phyloP scores from a whole-genome alignment of 2,888 invertebrate species.

The Oegoconia quadripuncta region DNA sequence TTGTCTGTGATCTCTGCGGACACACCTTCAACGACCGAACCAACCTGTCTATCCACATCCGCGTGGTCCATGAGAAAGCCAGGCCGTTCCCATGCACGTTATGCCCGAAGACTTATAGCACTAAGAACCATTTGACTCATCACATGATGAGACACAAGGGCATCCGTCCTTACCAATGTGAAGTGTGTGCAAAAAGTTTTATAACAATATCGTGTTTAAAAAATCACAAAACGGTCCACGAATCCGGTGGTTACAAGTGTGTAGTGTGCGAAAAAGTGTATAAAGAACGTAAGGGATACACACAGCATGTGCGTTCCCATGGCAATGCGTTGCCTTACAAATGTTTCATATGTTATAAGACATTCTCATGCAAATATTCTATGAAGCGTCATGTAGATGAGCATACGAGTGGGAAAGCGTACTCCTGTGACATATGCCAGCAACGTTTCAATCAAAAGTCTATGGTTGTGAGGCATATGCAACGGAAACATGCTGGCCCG shows the following conservation, averaged over 20 bases:
- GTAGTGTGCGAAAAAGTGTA: conserved; percentile 16
- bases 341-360: conserved; percentile 22
- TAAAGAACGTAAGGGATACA: conserved; percentile 4
- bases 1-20: conserved; percentile 27
- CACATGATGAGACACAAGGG: conserved; percentile 26
- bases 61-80: conserved; percentile 26
- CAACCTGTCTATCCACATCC: conserved; percentile 23
- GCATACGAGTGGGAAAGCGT: conserved; percentile 14
- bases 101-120: conserved; percentile 25
- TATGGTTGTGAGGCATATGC: conserved; percentile 13
- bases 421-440: conserved; percentile 16
- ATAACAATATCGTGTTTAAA: not conserved
- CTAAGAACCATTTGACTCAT: conserved; percentile 23
- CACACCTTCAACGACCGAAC: conserved; percentile 24
- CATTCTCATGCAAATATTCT: conserved; percentile 21
- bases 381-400: conserved; percentile 22
- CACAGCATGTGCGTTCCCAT: conserved; percentile 16
- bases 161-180: conserved; percentile 23
- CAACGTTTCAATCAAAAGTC: conserved; percentile 12
- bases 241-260: conserved; percentile 6
- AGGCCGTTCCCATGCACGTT: conserved; percentile 21
- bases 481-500: conserved; percentile 10
- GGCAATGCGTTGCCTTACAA: conserved; percentile 6
- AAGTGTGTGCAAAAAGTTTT: conserved; percentile 14
- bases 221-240: not conserved